These are phyloP conservation scores for Triplophysa bombifrons DNA, from an alignment of 2,797 vertebrate species.

Conservation along the genomic window DNA sequence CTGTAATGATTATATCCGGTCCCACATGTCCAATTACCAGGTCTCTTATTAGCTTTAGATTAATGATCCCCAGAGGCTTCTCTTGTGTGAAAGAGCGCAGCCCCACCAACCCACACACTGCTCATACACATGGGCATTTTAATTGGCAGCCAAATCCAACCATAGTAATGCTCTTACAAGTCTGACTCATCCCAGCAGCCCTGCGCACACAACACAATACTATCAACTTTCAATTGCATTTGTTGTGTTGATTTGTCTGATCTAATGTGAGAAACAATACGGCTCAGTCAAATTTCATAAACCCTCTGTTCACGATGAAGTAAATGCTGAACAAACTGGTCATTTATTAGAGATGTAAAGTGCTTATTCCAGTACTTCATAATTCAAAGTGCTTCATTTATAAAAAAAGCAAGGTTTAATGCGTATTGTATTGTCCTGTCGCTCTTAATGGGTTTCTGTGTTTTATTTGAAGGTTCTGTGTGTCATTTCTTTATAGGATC, in stretches of 20 bases:
- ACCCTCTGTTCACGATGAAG: background rate
- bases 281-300: background rate
- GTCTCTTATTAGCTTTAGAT: slow-evolving; percentile 51
- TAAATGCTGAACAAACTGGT: background rate
- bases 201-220: slow-evolving; percentile 35
- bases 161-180: slow-evolving; percentile 53
- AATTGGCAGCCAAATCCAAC: slow-evolving; percentile 51
- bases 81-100: slow-evolving; percentile 48
- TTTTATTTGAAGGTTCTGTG: no score
- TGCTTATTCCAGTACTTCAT: background rate
- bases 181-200: slow-evolving; percentile 50
- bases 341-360: background rate
- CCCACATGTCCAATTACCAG: slow-evolving; percentile 44
- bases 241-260: slow-evolving; percentile 23
- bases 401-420: background rate
- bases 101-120: slow-evolving; percentile 51
- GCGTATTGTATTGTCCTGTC: background rate
- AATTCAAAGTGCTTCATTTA: background rate
- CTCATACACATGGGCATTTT: slow-evolving; percentile 56
- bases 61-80: slow-evolving; percentile 46
- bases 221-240: slow-evolving; percentile 36
- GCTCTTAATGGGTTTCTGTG: background rate
- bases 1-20: slow-evolving; percentile 43
- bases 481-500: no score
- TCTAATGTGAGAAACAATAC: slow-evolving; percentile 6